Evolutionary conservation across 2,888 invertebrate species (phyloP).

Genomic region (Luffia ferchaultella): DNA sequence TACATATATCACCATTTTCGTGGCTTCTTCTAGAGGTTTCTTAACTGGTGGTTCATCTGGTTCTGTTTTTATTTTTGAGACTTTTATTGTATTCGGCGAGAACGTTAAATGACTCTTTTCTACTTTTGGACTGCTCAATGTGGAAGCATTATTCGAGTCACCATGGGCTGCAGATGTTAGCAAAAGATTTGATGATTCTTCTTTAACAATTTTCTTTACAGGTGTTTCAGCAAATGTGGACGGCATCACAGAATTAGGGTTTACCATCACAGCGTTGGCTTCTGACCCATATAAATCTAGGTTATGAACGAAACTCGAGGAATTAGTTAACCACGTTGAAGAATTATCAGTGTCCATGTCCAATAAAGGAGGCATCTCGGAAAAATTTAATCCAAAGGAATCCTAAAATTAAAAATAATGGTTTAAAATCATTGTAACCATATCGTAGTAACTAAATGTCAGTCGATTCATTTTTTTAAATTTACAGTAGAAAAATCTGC

Average conservation of each 20-base stretch:
- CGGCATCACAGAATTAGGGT: slow-evolving; percentile 91
- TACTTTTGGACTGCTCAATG: slow-evolving; percentile 69
- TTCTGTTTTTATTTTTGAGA: slow-evolving; percentile 56
- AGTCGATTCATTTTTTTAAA: not conserved
- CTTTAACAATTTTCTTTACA: slow-evolving; percentile 41
- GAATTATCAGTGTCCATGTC: slow-evolving; percentile 73
- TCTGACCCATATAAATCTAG: slow-evolving; percentile 75
- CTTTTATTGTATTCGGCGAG: slow-evolving; percentile 74
- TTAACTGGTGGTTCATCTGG: slow-evolving; percentile 26
- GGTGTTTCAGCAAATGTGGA: slow-evolving; percentile 68
- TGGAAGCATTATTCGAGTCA: slow-evolving; percentile 37
- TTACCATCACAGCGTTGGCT: slow-evolving; percentile 83
- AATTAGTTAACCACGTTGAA: slow-evolving; percentile 68
- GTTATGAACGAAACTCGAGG: slow-evolving; percentile 72
- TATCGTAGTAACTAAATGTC: not conserved
- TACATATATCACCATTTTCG: slow-evolving; percentile 57
- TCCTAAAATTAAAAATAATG: slow-evolving; percentile 40
- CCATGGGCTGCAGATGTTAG: slow-evolving; percentile 46
- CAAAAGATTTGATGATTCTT: slow-evolving; percentile 54
- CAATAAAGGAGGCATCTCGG: slow-evolving; percentile 68
- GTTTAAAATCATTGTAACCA: not conserved
- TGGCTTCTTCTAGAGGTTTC: slow-evolving; percentile 49
- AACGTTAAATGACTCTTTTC: slow-evolving; percentile 77
- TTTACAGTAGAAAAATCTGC: slow-evolving; percentile 64
- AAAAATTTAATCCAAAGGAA: slow-evolving; percentile 68